phyloP scores from a whole-genome alignment of 2,888 invertebrate species.

The Brachyopa scutellaris region DNA sequence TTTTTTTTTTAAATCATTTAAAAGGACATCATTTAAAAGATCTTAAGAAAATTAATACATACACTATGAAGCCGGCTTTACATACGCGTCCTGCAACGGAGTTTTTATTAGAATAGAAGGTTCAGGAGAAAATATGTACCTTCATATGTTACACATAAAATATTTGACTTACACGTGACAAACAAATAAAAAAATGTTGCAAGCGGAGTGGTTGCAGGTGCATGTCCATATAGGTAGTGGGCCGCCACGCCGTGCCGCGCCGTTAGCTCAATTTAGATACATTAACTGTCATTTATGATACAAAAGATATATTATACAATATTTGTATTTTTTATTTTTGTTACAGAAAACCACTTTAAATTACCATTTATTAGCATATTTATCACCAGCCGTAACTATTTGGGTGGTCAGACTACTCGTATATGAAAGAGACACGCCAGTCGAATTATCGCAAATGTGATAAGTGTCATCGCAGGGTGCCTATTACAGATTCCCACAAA shows the following conservation, averaged over 20 bases:
- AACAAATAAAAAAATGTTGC: too few relatives aligned
- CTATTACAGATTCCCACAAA: slow-evolving; percentile 34
- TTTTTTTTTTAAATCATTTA: too few relatives aligned
- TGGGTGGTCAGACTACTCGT: slow-evolving; percentile 67
- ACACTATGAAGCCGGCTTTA: too few relatives aligned
- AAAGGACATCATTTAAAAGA: too few relatives aligned
- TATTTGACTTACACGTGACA: too few relatives aligned
- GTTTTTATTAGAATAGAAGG: too few relatives aligned
- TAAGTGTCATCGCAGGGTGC: slow-evolving; percentile 66
- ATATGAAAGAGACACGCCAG: slow-evolving; percentile 59
- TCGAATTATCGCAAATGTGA: slow-evolving; percentile 72
- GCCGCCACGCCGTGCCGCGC: too few relatives aligned
- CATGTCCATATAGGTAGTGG: neutral
- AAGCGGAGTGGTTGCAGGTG: too few relatives aligned
- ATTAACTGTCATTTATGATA: slow-evolving; percentile 11
- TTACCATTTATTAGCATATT: slow-evolving; percentile 66
- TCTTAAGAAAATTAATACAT: too few relatives aligned
- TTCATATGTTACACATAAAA: too few relatives aligned
- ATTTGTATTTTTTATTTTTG: neutral
- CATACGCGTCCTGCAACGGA: too few relatives aligned
- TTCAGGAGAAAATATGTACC: too few relatives aligned
- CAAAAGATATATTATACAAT: slow-evolving; percentile 6
- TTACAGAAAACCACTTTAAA: slow-evolving; percentile 48
- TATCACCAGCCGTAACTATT: slow-evolving; percentile 53
- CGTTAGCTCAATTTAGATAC: neutral